Evolutionary conservation across 2,888 invertebrate species (phyloP).

Genomic region (Chymomyza amoena): DNA sequence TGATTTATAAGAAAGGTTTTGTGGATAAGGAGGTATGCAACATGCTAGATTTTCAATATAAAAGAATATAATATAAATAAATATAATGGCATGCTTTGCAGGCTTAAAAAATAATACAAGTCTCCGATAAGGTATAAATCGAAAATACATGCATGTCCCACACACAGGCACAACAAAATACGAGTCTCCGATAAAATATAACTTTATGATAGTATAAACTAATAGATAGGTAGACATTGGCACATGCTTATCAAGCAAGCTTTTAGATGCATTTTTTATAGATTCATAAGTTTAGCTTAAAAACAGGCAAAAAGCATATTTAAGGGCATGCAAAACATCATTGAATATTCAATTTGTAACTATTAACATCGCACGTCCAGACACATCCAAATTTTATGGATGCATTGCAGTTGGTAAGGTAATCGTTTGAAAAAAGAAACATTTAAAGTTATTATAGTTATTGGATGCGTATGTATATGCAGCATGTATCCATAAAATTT

Average conservation of each 20-base stretch:
- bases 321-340: slow-evolving; percentile 44
- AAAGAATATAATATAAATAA: too few relatives aligned
- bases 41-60: too few relatives aligned
- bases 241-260: neutral
- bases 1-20: too few relatives aligned
- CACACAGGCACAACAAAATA: neutral
- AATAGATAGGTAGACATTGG: neutral
- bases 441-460: neutral
- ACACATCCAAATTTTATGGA: slow-evolving; percentile 51
- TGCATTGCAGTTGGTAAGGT: slow-evolving; percentile 24
- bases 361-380: slow-evolving; percentile 67
- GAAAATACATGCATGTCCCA: neutral
- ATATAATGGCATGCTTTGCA: too few relatives aligned
- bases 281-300: neutral
- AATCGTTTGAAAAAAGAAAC: neutral
- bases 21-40: too few relatives aligned
- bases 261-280: neutral
- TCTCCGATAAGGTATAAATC: too few relatives aligned
- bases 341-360: slow-evolving; percentile 74
- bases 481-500: slow-evolving; percentile 51
- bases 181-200: neutral
- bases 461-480: neutral
- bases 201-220: neutral
- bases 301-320: neutral
- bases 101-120: too few relatives aligned